Evolutionary conservation across 2,113 vertebrate species (phyloP).

Genomic region (Bujurquina vittata): DNA sequence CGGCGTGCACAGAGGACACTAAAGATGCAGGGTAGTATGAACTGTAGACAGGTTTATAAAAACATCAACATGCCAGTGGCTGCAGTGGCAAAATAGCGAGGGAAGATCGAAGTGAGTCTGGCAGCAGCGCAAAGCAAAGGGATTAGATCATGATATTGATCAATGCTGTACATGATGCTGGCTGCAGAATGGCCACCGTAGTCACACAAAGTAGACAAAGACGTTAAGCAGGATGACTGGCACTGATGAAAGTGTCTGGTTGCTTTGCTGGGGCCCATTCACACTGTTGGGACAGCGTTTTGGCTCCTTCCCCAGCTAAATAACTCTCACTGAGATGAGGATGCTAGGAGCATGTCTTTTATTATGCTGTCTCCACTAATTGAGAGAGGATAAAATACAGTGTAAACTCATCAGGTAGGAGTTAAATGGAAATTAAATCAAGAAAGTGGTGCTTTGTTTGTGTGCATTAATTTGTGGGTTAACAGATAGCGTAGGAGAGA

Average conservation of each 20-base stretch:
- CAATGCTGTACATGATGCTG: conserved; percentile 54
- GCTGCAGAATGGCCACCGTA: conserved; percentile 18
- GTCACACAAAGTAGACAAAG: conserved; percentile 32
- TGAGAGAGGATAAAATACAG: conserved; percentile 47
- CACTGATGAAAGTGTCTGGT: conserved; percentile 28
- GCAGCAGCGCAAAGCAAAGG: conserved; percentile 50
- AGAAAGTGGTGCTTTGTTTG: conserved; percentile 18
- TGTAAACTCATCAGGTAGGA: conserved; percentile 46
- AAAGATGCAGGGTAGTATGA: conserved; percentile 6
- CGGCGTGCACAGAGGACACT: conserved; percentile 27
- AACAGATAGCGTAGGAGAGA: conserved; percentile 1
- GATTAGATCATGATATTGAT: conserved; percentile 71
- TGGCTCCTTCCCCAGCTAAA: conserved; percentile 33
- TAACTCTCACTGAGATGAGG: conserved; percentile 20
- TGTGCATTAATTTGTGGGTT: conserved; percentile 25
- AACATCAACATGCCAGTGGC: conserved; percentile 48
- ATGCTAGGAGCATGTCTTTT: conserved; percentile 44
- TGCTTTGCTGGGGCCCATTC: conserved; percentile 40
- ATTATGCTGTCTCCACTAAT: conserved; percentile 54
- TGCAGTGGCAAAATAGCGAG: conserved; percentile 33
- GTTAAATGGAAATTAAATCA: conserved; percentile 52
- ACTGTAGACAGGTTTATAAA: conserved; percentile 63
- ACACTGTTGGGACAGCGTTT: conserved; percentile 26
- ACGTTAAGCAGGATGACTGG: conserved; percentile 46
- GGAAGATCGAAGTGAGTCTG: conserved; percentile 42